A percentile compares a stretch with the other conserved stretches of the same genome.
phyloP scores from a whole-genome alignment of 2,888 invertebrate species.

The Thereva unica region DNA sequence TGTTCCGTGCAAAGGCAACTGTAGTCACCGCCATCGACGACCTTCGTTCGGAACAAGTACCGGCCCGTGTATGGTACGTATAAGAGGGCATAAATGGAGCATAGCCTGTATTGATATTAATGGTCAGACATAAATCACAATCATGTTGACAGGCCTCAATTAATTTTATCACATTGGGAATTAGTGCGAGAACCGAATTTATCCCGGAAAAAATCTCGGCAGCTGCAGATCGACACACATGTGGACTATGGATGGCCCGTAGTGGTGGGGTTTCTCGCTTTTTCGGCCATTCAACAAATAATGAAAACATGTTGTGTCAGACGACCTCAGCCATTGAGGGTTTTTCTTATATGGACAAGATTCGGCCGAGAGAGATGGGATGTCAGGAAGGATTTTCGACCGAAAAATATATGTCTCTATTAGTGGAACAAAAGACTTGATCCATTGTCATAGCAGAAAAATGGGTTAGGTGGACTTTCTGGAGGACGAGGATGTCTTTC shows the following conservation, averaged over 20 bases:
- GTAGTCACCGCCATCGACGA: background rate
- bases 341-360: conserved; percentile 8
- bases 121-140: conserved; percentile 42
- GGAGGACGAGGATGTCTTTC: too few relatives aligned
- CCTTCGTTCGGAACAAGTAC: background rate
- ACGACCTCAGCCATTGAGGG: background rate
- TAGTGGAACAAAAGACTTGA: conserved; percentile 17
- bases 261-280: too few relatives aligned
- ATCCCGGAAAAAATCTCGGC: conserved; percentile 27
- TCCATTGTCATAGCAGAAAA: too few relatives aligned
- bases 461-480: too few relatives aligned
- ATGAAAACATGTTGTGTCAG: conserved; percentile 33
- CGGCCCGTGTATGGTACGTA: background rate
- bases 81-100: conserved; percentile 31
- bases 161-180: conserved; percentile 44
- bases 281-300: conserved; percentile 17
- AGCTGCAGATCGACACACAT: conserved; percentile 26
- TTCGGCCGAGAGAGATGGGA: conserved; percentile 4
- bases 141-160: conserved; percentile 43
- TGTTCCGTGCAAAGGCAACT: conserved; percentile 2
- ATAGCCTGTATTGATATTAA: conserved; percentile 41
- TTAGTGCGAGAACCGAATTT: conserved; percentile 36
- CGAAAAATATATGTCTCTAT: conserved; percentile 24
- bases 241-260: background rate
- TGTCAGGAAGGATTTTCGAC: conserved; percentile 11